Evolutionary conservation across 2,888 invertebrate species (phyloP).

Genomic region (Eubasilissa splendida): DNA sequence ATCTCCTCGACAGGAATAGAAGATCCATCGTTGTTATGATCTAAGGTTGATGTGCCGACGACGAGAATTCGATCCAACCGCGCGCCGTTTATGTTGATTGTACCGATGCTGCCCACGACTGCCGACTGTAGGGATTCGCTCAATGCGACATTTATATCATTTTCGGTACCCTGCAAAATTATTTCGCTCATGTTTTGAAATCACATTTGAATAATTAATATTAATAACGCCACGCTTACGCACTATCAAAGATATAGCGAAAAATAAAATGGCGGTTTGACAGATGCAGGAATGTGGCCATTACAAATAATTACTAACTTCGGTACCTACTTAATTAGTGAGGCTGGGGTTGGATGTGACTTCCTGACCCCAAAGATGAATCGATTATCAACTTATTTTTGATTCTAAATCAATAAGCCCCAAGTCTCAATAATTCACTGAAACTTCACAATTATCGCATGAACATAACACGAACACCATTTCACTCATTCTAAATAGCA

Average conservation of each 20-base stretch:
- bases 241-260: conserved; percentile 40
- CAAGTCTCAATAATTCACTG: too few species aligned
- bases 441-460: too few species aligned
- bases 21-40: conserved; percentile 33
- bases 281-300: conserved; percentile 33
- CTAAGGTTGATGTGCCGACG: conserved; percentile 39
- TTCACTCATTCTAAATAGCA: too few species aligned
- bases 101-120: conserved; percentile 31
- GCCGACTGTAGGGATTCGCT: conserved; percentile 43
- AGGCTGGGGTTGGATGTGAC: too few species aligned
- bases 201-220: conserved; percentile 26
- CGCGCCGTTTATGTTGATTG: conserved; percentile 35
- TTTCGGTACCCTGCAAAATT: conserved; percentile 39
- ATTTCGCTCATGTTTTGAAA: conserved; percentile 43
- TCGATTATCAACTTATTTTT: too few species aligned
- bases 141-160: conserved; percentile 41
- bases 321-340: not conserved
- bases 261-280: conserved; percentile 47
- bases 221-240: conserved; percentile 27
- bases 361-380: too few species aligned
- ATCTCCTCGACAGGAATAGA: conserved; percentile 48
- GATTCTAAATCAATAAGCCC: too few species aligned
- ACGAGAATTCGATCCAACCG: conserved; percentile 49
- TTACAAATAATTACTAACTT: not conserved
- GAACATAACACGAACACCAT: too few species aligned